Base-by-base conservation (phyloP, 1,140 invertebrate genomes). In the Branchinecta lynchi region DNA sequence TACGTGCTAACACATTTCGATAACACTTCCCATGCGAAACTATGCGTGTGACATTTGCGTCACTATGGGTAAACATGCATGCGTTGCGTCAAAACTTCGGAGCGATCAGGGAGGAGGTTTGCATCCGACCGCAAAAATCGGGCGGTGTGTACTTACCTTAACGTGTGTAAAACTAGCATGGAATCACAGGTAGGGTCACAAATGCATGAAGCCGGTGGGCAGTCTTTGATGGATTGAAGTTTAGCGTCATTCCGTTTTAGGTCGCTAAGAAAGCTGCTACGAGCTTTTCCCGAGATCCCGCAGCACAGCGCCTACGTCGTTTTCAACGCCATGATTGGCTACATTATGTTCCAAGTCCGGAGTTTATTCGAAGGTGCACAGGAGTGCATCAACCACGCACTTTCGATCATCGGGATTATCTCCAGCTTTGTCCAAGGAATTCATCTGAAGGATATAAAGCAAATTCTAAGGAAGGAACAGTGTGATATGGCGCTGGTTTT, bases 361-460 rank as follows among this genome's bases (percentile, higher is more conserved):
- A 88, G 92, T 9, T 92, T 95, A 0, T 91, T 94, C 75, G 94
- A 98, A 76, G 89, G 91, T 45, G 91, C 92, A 3, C 92, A 96
- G 75, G 89, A 92, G 76, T 84, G 92, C 20, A 95, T 99, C 70
- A 92, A 91, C 44, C 89, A 92, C 10, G 94, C 96, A 0, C 80
- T 99, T 3, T 94, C 93, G 0, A 86, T 99, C 69, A 79, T 98
- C 0, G 98, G 96, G 94, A 93, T 96, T 88, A 93, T 94, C 79
- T 81, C 77, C 74, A 44, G 6, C 32, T 68, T 67, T 77, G 95
- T 99, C 0, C 94, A 98, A 77, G 96, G 96, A 51, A 95, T 99
- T 70, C 96, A 97, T 87, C 98, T 99, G 75, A 99, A 99, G 81
- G 97, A 99, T 80, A 81, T 99, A 12, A 99, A 99, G 76, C 96